Base-by-base conservation (phyloP, 2,888 invertebrate genomes). In the Phragmatobia fuliginosa region DNA sequence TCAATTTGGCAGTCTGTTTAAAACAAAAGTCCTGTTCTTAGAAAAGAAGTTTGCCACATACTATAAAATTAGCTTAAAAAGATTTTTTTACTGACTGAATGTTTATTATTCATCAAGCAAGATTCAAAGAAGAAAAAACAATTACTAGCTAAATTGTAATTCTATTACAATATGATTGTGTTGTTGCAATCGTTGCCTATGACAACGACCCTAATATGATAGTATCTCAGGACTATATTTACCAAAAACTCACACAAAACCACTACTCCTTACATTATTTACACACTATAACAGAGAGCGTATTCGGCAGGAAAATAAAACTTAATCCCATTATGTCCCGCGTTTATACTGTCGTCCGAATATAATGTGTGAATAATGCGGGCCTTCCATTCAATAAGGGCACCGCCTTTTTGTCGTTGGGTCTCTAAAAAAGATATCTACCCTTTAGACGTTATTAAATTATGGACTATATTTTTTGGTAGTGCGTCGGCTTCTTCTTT, bases 401-500 rank as follows among this genome's bases (percentile, higher is more conserved):
- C 84, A 82, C 84, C 83, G 84, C 87, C 85, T 88, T 89, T 91
- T 90, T 89, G 87, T 89, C 85, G 85, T 83, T 16, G 83, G 83
- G 82, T 83, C 87, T 84, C 87, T 87, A 90, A 91, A 91, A 90
- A 90, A 91, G 90, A 90, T 91, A 90, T 90, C 84, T 82, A 90
- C 90, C 92, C 90, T 89, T 92, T 90, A 86, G 86, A 84, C 77
- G 87, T 87, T 90, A 93, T 92, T 92, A 91, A 92, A 91, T 92
- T 91, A 92, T 91, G 86, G 87, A 88, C 89, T 88, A 87, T 91
- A 90, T 92, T 90, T 89, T 89, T 82, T 85, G 79, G 82, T 83
- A 81, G 89, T 86, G 88, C 88, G 88, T 83, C 87, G 85, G 79
- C 83, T 83, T 82, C 77, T 82, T 80, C 78, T 78, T 74, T 76